Evolutionary conservation across 1,140 invertebrate species (phyloP).

Genomic region (Teleopsis dalmanni): DNA sequence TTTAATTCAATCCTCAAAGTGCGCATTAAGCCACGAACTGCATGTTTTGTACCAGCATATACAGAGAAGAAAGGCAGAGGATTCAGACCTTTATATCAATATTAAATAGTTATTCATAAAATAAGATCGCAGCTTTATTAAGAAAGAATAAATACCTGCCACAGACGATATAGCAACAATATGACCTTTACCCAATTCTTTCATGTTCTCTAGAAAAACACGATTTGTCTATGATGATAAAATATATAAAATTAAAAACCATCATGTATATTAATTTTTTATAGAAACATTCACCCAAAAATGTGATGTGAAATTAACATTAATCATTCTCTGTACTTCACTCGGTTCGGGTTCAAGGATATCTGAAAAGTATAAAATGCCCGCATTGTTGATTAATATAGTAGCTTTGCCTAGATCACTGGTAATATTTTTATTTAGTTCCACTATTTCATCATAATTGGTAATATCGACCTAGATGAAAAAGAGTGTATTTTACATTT

Average conservation of each 20-base stretch:
- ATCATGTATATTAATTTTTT: neutral
- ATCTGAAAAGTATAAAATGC: conserved; percentile 7
- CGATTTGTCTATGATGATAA: conserved; percentile 49
- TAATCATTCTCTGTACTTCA: conserved; percentile 6
- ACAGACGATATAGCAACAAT: conserved; percentile 75
- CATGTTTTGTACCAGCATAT: conserved; percentile 66
- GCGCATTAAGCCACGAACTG: conserved; percentile 63
- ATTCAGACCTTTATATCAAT: conserved; percentile 45
- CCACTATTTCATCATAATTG: conserved; percentile 4
- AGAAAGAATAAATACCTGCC: conserved; percentile 47
- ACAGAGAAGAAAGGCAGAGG: neutral
- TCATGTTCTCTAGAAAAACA: conserved; percentile 72
- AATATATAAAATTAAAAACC: neutral
- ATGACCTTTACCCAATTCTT: conserved; percentile 70
- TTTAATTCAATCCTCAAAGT: conserved; percentile 41
- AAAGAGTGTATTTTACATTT: no score
- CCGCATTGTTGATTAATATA: conserved; percentile 19
- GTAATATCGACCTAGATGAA: conserved; percentile 9
- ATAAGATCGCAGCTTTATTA: neutral
- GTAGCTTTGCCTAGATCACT: conserved; percentile 12
- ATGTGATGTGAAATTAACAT: conserved; percentile 14
- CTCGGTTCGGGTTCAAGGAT: neutral
- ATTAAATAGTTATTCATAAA: neutral
- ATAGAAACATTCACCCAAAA: conserved; percentile 14
- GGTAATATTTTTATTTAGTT: conserved; percentile 9